Percentiles rank a stretch among this genome's conserved stretches.
Evolutionary conservation across 2,797 vertebrate genomes (phyloP).

Genomic region (Cossypha dichroa): DNA sequence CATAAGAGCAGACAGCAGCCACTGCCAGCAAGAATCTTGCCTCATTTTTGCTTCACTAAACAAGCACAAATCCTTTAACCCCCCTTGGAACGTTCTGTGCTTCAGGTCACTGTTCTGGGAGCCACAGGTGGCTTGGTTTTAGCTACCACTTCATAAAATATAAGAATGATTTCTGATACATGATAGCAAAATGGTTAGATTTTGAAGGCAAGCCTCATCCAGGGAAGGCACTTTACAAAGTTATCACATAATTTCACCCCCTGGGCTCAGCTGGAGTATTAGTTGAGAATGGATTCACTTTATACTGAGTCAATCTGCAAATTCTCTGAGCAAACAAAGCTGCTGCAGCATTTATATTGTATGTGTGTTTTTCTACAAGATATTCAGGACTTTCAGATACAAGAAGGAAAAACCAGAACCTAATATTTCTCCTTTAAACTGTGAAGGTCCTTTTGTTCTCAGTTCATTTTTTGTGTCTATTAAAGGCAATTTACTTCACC

Average conservation of each 20-base stretch:
- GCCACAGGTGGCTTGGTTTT: not conserved
- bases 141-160: not conserved
- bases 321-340: constrained; percentile 4
- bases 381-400: not conserved
- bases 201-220: not conserved
- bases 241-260: not conserved
- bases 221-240: not conserved
- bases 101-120: not conserved
- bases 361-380: not conserved
- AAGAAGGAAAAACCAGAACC: not conserved
- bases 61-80: not conserved
- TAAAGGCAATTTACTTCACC: not conserved
- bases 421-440: not conserved
- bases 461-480: not conserved
- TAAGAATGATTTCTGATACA: not conserved
- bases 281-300: not conserved
- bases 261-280: not conserved
- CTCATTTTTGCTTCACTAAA: not conserved
- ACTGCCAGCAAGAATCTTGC: not conserved
- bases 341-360: not conserved
- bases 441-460: not conserved
- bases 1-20: not conserved
- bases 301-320: not conserved
- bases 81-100: not conserved
- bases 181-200: not conserved